phyloP scores from a whole-genome alignment of 2,797 vertebrate species.

The Parauchenoglanis ngamensis region DNA sequence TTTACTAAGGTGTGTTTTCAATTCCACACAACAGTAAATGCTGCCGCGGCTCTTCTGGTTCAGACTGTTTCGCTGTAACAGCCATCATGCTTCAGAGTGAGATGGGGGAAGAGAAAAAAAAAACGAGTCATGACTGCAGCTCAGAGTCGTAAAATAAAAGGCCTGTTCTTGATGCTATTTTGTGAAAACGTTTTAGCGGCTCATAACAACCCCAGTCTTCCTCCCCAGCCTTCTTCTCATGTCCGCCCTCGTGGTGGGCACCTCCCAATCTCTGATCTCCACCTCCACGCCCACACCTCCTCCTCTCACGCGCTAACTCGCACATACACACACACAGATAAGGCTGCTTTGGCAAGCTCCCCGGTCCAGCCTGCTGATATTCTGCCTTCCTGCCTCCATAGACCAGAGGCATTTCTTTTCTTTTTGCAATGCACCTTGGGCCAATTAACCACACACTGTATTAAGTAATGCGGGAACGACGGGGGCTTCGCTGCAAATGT shows the following conservation, averaged over 20 bases:
- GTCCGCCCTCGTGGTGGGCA: conserved; percentile 34
- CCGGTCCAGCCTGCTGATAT: conserved; percentile 49
- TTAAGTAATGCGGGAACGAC: neutral
- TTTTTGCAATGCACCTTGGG: neutral
- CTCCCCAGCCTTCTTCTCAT: conserved; percentile 50
- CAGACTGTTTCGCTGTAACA: neutral
- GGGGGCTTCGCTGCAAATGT: neutral
- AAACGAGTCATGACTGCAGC: conserved; percentile 20
- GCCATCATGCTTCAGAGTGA: neutral
- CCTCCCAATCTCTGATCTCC: conserved; percentile 44
- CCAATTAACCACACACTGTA: conserved; percentile 10
- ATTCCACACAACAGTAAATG: neutral
- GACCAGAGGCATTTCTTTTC: conserved; percentile 3
- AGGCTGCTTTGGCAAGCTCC: conserved; percentile 63
- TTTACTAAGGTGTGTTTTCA: neutral
- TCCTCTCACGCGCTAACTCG: neutral
- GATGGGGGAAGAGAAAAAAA: neutral
- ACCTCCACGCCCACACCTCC: conserved; percentile 35
- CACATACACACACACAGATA: conserved; percentile 46
- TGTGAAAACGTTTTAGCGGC: neutral
- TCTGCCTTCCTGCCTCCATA: neutral
- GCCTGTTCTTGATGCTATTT: conserved; percentile 12
- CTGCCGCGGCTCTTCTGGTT: neutral
- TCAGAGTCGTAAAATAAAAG: conserved; percentile 28
- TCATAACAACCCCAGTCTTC: conserved; percentile 18